Conservation (phyloP, 2,888 invertebrate species). For the Sinotaia quadrata region DNA sequence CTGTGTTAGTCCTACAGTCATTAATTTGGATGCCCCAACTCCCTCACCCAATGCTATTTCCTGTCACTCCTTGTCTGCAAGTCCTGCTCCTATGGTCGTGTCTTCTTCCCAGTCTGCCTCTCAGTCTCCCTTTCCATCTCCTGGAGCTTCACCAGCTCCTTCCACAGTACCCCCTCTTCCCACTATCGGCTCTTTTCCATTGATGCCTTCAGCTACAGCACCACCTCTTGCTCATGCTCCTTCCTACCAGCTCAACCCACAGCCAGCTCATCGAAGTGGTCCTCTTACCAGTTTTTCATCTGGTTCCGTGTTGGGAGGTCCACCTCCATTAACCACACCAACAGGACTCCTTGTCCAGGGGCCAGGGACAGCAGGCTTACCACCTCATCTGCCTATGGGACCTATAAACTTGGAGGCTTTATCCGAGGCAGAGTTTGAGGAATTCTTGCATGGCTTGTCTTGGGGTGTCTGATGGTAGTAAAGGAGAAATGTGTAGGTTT, state of each 20-base stretch:
- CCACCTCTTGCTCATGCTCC: slow-evolving; percentile 18
- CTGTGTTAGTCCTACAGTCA: slow-evolving; percentile 57
- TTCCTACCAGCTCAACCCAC: background rate
- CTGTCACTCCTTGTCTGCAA: slow-evolving; percentile 33
- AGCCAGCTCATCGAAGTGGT: slow-evolving; percentile 8
- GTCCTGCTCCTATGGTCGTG: slow-evolving; percentile 24
- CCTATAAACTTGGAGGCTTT: slow-evolving; percentile 44
- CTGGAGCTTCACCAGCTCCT: slow-evolving; percentile 34
- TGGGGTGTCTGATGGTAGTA: slow-evolving; percentile 40
- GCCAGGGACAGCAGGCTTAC: slow-evolving; percentile 8
- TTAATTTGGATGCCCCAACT: slow-evolving; percentile 50
- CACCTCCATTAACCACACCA: background rate
- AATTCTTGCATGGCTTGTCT: slow-evolving; percentile 56
- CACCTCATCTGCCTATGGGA: slow-evolving; percentile 19
- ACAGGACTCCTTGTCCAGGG: slow-evolving; percentile 23
- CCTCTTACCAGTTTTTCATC: background rate
- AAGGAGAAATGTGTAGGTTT: background rate
- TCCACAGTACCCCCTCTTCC: slow-evolving; percentile 40
- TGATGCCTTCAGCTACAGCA: background rate
- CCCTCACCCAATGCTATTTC: slow-evolving; percentile 28
- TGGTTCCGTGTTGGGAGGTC: background rate
- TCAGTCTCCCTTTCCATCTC: slow-evolving; percentile 25
- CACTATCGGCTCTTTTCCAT: background rate
- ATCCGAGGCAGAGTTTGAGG: slow-evolving; percentile 59
- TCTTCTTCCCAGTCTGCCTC: slow-evolving; percentile 24